Evolutionary conservation across 1,140 invertebrate genomes (phyloP).

Genomic region (Calliopsis andreniformis): DNA sequence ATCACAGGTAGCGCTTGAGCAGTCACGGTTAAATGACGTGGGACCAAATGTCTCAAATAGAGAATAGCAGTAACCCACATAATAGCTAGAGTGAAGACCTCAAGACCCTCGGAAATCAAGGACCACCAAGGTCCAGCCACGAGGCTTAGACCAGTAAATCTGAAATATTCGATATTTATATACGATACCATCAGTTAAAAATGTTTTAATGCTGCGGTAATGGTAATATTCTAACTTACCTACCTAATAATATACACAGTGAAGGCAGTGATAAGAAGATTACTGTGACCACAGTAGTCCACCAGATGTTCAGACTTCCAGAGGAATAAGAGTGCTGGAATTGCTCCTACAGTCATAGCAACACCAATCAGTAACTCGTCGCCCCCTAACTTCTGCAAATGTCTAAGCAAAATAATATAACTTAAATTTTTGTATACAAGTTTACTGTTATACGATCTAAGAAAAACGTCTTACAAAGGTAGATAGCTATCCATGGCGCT

Average conservation of each 20-base stretch:
- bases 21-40: conserved; percentile 89
- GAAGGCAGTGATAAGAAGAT: conserved; percentile 90
- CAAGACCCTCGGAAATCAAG: conserved; percentile 87
- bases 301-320: conserved; percentile 91
- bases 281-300: conserved; percentile 92
- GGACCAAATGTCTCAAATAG: conserved; percentile 90
- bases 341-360: conserved; percentile 84
- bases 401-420: conserved; percentile 76
- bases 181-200: background rate
- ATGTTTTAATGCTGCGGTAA: background rate
- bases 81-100: conserved; percentile 90
- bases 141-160: conserved; percentile 84
- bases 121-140: conserved; percentile 85
- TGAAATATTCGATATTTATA: conserved; percentile 59
- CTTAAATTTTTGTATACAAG: background rate
- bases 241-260: conserved; percentile 90
- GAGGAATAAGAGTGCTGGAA: conserved; percentile 87
- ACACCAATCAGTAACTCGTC: conserved; percentile 85
- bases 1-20: conserved; percentile 91
- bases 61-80: conserved; percentile 92
- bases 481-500: conserved; percentile 89
- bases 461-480: conserved; percentile 82
- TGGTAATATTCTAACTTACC: conserved; percentile 42
- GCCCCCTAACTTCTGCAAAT: conserved; percentile 83
- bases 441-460: background rate